Percentiles rank a stretch among this genome's conserved stretches.
These are phyloP conservation scores for Drosophila pectinifera DNA, from an alignment of 1,140 invertebrate species.

Conservation along the genomic window DNA sequence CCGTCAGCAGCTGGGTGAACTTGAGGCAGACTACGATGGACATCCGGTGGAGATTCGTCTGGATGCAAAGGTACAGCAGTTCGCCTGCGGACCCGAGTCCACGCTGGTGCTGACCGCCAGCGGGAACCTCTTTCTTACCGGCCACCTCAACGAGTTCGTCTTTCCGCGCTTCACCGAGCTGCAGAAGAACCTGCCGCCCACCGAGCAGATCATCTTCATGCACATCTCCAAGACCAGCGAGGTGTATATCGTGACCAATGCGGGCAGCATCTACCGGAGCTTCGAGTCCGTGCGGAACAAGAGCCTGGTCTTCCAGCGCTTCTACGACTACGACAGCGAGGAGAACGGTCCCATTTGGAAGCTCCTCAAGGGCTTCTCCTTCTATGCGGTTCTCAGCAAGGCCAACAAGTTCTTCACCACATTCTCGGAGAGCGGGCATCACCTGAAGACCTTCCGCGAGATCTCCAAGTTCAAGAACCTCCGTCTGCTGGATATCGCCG, in stretches of 20 bases:
- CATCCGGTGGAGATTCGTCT: slow-evolving; percentile 73
- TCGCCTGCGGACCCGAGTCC: slow-evolving; percentile 74
- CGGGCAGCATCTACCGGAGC: slow-evolving; percentile 81
- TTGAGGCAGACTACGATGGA: slow-evolving; percentile 62
- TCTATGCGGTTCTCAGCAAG: slow-evolving; percentile 79
- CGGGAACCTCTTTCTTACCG: slow-evolving; percentile 75
- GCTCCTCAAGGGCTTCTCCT: slow-evolving; percentile 75
- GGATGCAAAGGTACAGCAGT: slow-evolving; percentile 70
- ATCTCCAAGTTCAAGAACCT: slow-evolving; percentile 84
- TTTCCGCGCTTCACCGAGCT: slow-evolving; percentile 81
- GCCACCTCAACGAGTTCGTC: slow-evolving; percentile 78
- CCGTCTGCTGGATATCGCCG: slow-evolving; percentile 75
- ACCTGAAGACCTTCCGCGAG: slow-evolving; percentile 84
- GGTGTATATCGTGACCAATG: slow-evolving; percentile 82
- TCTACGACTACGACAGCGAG: slow-evolving; percentile 84
- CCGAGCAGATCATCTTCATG: slow-evolving; percentile 82
- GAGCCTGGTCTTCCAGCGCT: slow-evolving; percentile 80
- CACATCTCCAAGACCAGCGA: slow-evolving; percentile 84
- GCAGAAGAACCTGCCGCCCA: slow-evolving; percentile 75
- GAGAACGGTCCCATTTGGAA: slow-evolving; percentile 85
- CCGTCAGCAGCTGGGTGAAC: slow-evolving; percentile 65
- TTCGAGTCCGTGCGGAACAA: slow-evolving; percentile 78
- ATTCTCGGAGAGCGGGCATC: slow-evolving; percentile 83
- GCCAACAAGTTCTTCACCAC: slow-evolving; percentile 84
- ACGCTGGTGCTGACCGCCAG: slow-evolving; percentile 78